phyloP scores from a whole-genome alignment of 1,140 invertebrate genomes.

The Phortica variegata region DNA sequence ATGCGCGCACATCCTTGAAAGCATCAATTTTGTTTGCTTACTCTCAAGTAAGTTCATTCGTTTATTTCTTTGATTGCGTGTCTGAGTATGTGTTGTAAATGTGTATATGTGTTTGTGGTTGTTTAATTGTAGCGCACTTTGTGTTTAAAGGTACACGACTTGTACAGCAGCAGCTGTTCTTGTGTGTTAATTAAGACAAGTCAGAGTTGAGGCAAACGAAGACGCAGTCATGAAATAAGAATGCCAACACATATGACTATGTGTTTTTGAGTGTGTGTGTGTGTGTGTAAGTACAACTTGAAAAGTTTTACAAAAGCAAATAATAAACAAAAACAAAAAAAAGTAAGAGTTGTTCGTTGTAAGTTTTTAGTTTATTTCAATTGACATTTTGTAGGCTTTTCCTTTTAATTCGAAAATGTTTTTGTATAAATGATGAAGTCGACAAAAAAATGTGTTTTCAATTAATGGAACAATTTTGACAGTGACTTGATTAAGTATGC shows the following conservation, averaged over 20 bases:
- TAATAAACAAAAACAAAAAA: slow-evolving; percentile 34
- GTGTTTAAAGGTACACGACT: slow-evolving; percentile 14
- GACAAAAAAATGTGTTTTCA: slow-evolving; percentile 12
- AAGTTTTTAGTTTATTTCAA: no score
- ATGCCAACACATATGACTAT: slow-evolving; percentile 6
- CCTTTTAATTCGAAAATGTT: not conserved
- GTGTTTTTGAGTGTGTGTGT: slow-evolving; percentile 3
- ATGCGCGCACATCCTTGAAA: slow-evolving; percentile 2
- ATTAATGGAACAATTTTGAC: not conserved
- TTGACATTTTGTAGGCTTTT: not conserved
- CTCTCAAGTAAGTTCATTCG: no score
- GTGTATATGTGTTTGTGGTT: not conserved
- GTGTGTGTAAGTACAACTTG: not conserved
- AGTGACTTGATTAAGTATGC: no score
- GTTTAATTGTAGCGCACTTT: not conserved
- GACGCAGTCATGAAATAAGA: no score
- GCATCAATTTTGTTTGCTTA: not conserved
- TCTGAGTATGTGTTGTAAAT: not conserved
- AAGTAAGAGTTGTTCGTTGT: not conserved
- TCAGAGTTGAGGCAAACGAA: no score
- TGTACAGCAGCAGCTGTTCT: no score
- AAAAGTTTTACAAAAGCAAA: slow-evolving; percentile 18
- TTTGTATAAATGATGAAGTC: slow-evolving; percentile 8
- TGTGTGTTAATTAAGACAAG: no score
- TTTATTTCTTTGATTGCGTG: no score